Evolutionary conservation across 1,140 invertebrate species (phyloP).

Genomic region (Bombus superbus): DNA sequence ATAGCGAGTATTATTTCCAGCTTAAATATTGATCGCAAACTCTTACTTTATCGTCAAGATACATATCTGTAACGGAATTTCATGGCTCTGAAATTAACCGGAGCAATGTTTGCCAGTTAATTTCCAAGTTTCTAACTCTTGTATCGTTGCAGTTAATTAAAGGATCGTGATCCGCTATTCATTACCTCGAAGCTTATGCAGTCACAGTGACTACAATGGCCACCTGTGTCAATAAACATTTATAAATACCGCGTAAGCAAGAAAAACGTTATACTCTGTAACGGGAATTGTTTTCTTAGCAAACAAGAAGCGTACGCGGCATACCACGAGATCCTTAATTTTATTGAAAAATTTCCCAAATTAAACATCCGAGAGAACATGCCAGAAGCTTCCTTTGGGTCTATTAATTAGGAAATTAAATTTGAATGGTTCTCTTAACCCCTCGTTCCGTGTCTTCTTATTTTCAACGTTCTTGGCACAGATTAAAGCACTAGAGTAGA

Average conservation of each 20-base stretch:
- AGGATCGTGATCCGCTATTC: constrained; percentile 8
- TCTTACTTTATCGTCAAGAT: neutral
- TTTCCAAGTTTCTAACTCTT: neutral
- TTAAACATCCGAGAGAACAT: neutral
- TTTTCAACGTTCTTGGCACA: neutral
- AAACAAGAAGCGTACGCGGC: constrained; percentile 15
- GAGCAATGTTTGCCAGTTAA: neutral
- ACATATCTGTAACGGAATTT: neutral
- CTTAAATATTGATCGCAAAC: neutral
- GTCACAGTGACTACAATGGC: constrained; percentile 10
- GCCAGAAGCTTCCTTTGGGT: neutral
- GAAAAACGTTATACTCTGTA: neutral
- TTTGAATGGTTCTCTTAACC: neutral
- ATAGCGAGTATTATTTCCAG: no score
- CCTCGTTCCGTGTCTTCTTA: neutral
- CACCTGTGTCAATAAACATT: constrained; percentile 44
- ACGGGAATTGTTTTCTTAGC: constrained; percentile 31
- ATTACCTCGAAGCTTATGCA: neutral
- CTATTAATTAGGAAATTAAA: constrained; percentile 30
- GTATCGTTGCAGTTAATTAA: constrained; percentile 29
- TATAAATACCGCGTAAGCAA: constrained; percentile 9
- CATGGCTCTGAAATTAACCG: neutral
- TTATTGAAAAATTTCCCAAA: constrained; percentile 35
- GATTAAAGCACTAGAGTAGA: neutral
- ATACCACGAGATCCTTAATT: neutral